Evolutionary conservation across 2,888 invertebrate species (phyloP), one percentile per base, ranked within the genome.

Genomic region (Pollenia griseotomentosa): DNA sequence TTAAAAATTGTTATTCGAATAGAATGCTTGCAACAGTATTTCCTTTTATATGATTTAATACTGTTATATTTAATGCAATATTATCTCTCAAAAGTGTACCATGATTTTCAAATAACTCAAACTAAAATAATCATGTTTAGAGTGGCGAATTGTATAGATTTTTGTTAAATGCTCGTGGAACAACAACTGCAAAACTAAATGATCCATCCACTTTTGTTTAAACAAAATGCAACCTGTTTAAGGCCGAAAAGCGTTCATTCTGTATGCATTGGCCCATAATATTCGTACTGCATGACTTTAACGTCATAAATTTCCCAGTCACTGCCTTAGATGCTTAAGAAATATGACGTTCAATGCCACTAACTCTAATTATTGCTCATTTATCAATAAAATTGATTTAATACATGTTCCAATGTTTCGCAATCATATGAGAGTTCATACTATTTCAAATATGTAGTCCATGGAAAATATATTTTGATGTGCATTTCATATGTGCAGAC

Each of bases 291-390:
- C 78, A 83, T 74, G 51, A 61, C 16, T 84, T 55, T 51, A 53
- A 53, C 57, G 19, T 48, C 74, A 55, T 77, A 68, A 68, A 78
- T 75, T 55, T 44, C 23, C 53, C 23, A 74, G 74, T 44, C 70
- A 48, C 70, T 85, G 83, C 59, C 71, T 84, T 82, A 77, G 90
- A 91, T 91, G 91, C 92, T 92, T 90, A 93, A 93, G 93, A 93
- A 93, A 92, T 93, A 93, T 92, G 91, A 90, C 90, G 90, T 90
- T 89, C 90, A 91, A 90, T 91, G 91, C 91, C 91, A 92, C 92
- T 90, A 91, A 93, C 92, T 93, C 93, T 93, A 92, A 93, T 93
- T 93, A 93, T 92, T 92, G 91, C 90, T 91, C 93, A 93, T 93
- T 93, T 92, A 93, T 93, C 93, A 93, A 93, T 92, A 91, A 93